A percentile compares a stretch with the other conserved stretches of the same genome.
Evolutionary conservation across 2,113 vertebrate genomes (phyloP).

Genomic region (Notechis scutatus): DNA sequence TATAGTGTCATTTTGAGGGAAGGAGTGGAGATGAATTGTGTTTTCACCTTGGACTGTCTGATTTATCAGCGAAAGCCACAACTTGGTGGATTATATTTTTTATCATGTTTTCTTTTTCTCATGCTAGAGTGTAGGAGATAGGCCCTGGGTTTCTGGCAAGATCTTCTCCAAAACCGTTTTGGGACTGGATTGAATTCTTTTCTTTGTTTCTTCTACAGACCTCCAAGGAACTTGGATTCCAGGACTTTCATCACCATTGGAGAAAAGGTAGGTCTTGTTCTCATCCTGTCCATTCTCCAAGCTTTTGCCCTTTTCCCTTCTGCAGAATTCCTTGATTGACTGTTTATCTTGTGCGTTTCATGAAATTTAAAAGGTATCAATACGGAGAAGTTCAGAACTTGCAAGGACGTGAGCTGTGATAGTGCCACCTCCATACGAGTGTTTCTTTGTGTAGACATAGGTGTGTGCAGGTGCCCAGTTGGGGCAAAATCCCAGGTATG

Average conservation of each 20-base stretch:
- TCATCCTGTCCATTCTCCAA: background rate
- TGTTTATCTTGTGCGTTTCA: background rate
- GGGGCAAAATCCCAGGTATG: background rate
- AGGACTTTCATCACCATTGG: constrained; percentile 79
- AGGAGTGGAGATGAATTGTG: background rate
- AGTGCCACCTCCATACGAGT: background rate
- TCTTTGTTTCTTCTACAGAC: background rate
- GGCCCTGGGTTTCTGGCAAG: background rate
- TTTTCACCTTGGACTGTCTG: background rate
- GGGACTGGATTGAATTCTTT: background rate
- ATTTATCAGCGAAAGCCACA: background rate
- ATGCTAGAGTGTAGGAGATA: background rate
- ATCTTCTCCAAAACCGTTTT: background rate
- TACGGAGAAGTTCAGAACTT: background rate
- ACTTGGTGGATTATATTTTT: background rate
- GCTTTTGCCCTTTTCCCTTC: background rate
- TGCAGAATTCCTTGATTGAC: too few relatives aligned
- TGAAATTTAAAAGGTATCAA: background rate
- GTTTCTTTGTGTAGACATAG: background rate
- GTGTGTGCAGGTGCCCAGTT: background rate
- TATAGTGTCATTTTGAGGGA: too few relatives aligned
- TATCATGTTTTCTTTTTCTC: background rate
- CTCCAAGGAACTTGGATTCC: constrained; percentile 67
- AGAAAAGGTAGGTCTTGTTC: constrained; percentile 68
- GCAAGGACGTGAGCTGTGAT: background rate